These are phyloP conservation scores for Nudaria mundana DNA, from an alignment of 2,888 invertebrate genomes.

Conservation along the genomic window DNA sequence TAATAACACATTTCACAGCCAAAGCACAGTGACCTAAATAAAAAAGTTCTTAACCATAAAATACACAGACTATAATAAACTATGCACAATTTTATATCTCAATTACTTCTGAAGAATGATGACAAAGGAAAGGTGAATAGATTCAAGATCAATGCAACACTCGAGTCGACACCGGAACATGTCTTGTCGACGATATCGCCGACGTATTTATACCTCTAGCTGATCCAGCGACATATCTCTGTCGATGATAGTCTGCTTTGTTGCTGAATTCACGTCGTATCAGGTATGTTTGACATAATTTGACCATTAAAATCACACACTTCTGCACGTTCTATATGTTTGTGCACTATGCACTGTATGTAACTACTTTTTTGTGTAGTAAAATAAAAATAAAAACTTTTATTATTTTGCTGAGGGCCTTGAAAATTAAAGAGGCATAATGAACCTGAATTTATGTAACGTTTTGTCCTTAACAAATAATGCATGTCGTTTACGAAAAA, in stretches of 20 bases:
- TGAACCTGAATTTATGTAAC: too few species aligned
- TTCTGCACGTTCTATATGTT: too few species aligned
- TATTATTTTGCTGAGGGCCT: too few species aligned
- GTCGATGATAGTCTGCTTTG: conserved; percentile 81
- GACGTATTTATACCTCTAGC: conserved; percentile 65
- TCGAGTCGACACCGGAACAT: conserved; percentile 48
- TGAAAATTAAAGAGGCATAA: too few species aligned
- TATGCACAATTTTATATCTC: conserved; percentile 42
- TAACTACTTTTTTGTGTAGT: too few species aligned
- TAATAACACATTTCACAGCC: conserved; percentile 8
- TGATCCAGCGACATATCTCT: conserved; percentile 70
- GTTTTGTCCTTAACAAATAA: too few species aligned
- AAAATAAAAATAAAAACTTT: too few species aligned
- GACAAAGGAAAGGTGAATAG: conserved; percentile 41
- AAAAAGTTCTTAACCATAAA: conserved; percentile 52
- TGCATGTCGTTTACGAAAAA: too few species aligned
- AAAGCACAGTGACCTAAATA: conserved; percentile 24
- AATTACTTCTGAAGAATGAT: conserved; percentile 36
- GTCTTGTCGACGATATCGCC: conserved; percentile 71
- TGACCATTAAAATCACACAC: neutral
- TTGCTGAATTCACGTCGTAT: conserved; percentile 77
- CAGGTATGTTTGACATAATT: conserved; percentile 58
- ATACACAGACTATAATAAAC: conserved; percentile 52
- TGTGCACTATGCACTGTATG: too few species aligned
- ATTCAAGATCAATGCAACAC: conserved; percentile 49